Evolutionary conservation across 2,797 vertebrate species (phyloP).

Genomic region (Micromesistius poutassou): DNA sequence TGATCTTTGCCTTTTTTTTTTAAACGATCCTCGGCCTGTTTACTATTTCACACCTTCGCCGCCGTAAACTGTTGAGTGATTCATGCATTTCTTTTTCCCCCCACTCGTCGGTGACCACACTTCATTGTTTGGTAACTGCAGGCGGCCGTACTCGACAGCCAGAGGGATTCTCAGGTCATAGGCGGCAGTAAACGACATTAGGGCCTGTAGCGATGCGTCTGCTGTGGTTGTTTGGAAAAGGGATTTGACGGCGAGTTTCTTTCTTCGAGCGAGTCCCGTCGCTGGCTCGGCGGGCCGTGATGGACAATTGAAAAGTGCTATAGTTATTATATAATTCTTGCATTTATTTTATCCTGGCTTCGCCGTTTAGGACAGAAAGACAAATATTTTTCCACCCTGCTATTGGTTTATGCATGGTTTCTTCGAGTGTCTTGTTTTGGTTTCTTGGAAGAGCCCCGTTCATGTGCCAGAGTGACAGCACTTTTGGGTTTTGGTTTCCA

Average conservation of each 20-base stretch:
- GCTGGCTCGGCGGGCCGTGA: not conserved
- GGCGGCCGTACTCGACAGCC: not conserved
- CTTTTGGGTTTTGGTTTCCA: slow-evolving; percentile 1
- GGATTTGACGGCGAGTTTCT: not conserved
- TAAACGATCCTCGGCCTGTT: not conserved
- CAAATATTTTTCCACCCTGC: not conserved
- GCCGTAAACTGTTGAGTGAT: not conserved
- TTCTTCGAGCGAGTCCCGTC: not conserved
- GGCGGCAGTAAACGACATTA: not conserved
- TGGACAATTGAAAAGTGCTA: not conserved
- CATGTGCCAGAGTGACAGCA: not conserved
- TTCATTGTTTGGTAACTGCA: not conserved
- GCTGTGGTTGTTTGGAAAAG: not conserved
- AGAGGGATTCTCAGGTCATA: no score
- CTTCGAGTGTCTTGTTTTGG: not conserved
- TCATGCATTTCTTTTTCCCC: not conserved
- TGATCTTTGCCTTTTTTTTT: slow-evolving; percentile 1
- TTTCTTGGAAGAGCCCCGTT: not conserved
- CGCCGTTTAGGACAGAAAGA: not conserved
- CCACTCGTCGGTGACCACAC: not conserved
- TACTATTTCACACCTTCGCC: not conserved
- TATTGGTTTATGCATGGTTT: not conserved
- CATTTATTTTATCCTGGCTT: not conserved
- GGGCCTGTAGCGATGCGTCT: not conserved
- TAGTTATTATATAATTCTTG: not conserved